Evolutionary conservation across 2,888 invertebrate genomes (phyloP).

Genomic region (Synergus itoensis): DNA sequence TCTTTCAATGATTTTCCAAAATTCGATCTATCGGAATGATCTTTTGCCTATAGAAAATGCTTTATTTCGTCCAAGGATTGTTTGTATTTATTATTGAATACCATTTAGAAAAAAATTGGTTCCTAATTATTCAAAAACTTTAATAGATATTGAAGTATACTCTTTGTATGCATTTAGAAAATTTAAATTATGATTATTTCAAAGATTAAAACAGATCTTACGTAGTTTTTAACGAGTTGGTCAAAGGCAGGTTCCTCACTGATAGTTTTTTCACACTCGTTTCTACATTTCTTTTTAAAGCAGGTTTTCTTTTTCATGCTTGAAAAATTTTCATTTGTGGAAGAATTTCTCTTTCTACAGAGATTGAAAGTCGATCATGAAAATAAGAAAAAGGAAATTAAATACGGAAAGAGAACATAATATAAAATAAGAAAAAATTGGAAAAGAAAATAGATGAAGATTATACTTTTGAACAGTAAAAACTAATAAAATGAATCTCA

Average conservation of each 20-base stretch:
- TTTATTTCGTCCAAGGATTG: not conserved
- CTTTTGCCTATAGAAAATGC: constrained; percentile 6
- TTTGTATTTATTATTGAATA: not conserved
- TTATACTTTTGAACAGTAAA: not conserved
- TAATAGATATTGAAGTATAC: not conserved
- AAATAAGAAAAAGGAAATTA: not conserved
- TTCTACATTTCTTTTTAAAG: not conserved
- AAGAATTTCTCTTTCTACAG: not conserved
- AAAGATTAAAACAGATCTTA: not conserved
- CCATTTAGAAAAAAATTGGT: not conserved
- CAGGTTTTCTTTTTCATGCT: not conserved
- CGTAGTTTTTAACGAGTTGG: not conserved
- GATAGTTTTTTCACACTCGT: not conserved
- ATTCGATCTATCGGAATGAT: not conserved
- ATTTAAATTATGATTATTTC: not conserved
- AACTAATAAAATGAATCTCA: not conserved
- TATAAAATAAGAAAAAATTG: not conserved
- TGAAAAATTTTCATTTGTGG: not conserved
- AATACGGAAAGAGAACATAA: not conserved
- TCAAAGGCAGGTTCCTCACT: not conserved
- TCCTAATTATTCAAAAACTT: not conserved
- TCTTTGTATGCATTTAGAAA: not conserved
- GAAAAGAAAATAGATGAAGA: too few relatives aligned
- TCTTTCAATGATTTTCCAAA: constrained; percentile 18
- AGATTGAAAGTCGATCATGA: not conserved